Evolutionary conservation across 30 jellyfish, hydroid and myxozoan genomes (phyloP).

Genomic region (Rhopilema esculentum): DNA sequence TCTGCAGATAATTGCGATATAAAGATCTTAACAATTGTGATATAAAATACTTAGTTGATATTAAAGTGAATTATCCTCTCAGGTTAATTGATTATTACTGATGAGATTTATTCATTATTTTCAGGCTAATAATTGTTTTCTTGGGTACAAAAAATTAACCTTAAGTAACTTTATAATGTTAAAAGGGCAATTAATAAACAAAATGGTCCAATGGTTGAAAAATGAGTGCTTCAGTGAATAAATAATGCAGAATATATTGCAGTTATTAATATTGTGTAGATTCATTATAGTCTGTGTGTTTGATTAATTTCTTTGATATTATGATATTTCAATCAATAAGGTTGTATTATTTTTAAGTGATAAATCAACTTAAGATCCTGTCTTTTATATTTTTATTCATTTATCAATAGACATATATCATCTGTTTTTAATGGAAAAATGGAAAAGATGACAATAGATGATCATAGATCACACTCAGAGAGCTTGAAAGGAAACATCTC

Average conservation of each 20-base stretch:
- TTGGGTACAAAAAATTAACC: too few relatives aligned
- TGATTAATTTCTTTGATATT: too few relatives aligned
- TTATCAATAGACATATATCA: conserved; percentile 15
- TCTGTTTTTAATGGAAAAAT: conserved; percentile 60
- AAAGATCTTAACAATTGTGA: too few relatives aligned
- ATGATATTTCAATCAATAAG: not conserved
- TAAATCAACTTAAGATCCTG: not conserved
- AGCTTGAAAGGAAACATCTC: conserved; percentile 11
- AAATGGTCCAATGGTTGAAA: not conserved
- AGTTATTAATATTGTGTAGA: not conserved
- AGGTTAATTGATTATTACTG: not conserved
- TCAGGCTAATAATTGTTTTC: not conserved
- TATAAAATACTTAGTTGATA: not conserved
- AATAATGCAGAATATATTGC: not conserved
- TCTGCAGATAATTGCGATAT: too few relatives aligned
- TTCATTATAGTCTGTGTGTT: too few relatives aligned
- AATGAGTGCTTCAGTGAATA: not conserved
- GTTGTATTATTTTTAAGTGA: not conserved
- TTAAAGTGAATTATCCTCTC: not conserved
- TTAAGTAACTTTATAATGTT: too few relatives aligned
- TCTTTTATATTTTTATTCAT: not conserved
- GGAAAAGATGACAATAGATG: conserved; percentile 65
- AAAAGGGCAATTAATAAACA: not conserved
- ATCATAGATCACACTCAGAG: conserved; percentile 38
- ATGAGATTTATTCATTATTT: not conserved